phyloP scores from a whole-genome alignment of 2,888 invertebrate species.

The Punctoribates punctum region DNA sequence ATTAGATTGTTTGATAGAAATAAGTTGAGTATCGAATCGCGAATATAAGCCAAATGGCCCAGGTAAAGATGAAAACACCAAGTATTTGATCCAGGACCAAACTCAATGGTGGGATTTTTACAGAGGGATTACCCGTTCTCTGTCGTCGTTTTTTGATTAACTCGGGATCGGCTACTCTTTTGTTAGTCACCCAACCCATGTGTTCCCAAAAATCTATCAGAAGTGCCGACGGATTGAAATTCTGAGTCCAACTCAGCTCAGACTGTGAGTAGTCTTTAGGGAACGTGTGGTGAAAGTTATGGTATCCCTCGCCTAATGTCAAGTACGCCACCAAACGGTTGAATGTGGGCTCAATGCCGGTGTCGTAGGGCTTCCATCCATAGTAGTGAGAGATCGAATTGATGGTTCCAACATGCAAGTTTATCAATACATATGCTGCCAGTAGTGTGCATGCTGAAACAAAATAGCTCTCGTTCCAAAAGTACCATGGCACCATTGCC shows the following conservation, averaged over 20 bases:
- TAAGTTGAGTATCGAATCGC: too few species aligned
- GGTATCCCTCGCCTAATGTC: conserved; percentile 3
- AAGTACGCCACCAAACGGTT: neutral
- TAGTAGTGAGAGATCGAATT: neutral
- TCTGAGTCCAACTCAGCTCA: neutral
- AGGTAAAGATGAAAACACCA: neutral
- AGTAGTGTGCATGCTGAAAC: neutral
- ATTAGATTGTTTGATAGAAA: too few species aligned
- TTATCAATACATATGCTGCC: neutral
- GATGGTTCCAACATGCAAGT: neutral
- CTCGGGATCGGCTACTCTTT: neutral
- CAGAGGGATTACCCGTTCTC: neutral
- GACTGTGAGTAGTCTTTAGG: neutral
- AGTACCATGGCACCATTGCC: neutral
- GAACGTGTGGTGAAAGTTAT: neutral
- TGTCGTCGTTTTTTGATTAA: neutral
- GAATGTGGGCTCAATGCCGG: neutral
- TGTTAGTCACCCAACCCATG: neutral
- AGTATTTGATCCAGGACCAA: neutral
- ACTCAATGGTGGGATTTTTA: neutral
- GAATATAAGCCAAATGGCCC: neutral
- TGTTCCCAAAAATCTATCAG: neutral
- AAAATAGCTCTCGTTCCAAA: neutral
- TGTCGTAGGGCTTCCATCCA: conserved; percentile 3
- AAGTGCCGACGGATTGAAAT: neutral